Base-by-base conservation (phyloP, 2,888 invertebrate species). In the Ligdia adustata region DNA sequence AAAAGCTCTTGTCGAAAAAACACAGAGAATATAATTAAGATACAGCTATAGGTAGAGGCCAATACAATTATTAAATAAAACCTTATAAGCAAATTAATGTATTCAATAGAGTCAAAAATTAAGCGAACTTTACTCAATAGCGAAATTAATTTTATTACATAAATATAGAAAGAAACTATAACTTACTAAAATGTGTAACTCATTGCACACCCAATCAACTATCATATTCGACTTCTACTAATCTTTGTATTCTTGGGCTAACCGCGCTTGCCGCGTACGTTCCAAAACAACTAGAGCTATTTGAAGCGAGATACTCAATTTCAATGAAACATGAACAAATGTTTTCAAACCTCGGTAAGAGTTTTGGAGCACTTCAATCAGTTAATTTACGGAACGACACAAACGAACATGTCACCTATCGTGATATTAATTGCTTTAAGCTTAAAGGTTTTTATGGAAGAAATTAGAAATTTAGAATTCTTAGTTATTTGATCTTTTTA, bases 391-490 rank as follows among this genome's bases (percentile, higher is more conserved):
- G 57, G 55, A 58, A 65, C 48, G 62, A 52, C 39, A 52, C n/a
- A n/a, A 60, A 61, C 53, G 47, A 68, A 64, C 65, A 86, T 86
- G 85, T 66, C 53, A 67, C 52, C 58, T 28, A 53, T 61, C 28
- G 64, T 65, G 42, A 55, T 79, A 47, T 39, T 70, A 20, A 40
- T 77, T 27, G 48, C 63, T 1, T 50, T 75, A 22, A 45, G 72
- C 46, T 48, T 70, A 12, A 70, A 72, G 52, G 54, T 74, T 37
- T 33, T 72, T 4, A 53, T 28, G 40, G 60, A 61, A 20, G 66
- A 82, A 63, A 79, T n/a, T n/a, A n/a, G n/a, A n/a, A n/a, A 69
- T 60, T 83, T 83, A 66, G 72, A 72, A 13, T 33, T 3, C 5
- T 18, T 24, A n/a, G n/a, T n/a, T 18, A 11, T 11, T 7, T 18